These are phyloP conservation scores for Cydia strobilella DNA, from an alignment of 1,140 invertebrate species.

Conservation along the genomic window DNA sequence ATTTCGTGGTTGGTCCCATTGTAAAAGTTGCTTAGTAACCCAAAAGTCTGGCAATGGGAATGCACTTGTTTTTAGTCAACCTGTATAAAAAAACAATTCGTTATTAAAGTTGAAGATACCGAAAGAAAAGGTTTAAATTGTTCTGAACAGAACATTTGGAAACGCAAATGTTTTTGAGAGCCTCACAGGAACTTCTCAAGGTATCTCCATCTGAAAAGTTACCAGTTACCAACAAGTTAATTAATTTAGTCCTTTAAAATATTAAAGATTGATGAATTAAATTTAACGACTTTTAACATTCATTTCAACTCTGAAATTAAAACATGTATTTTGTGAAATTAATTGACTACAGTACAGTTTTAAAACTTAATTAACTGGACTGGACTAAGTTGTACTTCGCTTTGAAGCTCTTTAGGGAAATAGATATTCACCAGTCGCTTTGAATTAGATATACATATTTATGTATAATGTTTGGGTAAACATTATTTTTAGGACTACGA, in stretches of 20 bases:
- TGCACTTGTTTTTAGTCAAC: no score
- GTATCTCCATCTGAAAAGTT: neutral
- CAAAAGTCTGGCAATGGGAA: no score
- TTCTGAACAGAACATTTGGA: neutral
- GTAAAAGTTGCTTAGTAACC: no score
- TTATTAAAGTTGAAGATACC: slow-evolving; percentile 16
- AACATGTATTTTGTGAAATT: slow-evolving; percentile 5
- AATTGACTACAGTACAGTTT: neutral
- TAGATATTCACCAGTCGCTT: neutral
- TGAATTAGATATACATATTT: no score
- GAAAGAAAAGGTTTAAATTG: slow-evolving; percentile 1
- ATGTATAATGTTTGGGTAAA: no score
- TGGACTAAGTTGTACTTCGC: neutral
- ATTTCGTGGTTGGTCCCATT: no score
- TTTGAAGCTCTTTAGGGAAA: neutral
- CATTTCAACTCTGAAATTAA: slow-evolving; percentile 35
- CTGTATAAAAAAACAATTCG: slow-evolving; percentile 30
- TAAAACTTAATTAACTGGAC: neutral
- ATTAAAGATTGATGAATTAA: slow-evolving; percentile 28
- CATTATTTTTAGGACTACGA: no score
- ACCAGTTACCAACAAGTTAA: neutral
- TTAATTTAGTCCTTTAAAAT: slow-evolving; percentile 30
- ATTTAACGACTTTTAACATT: slow-evolving; percentile 46
- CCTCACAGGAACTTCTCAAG: neutral
- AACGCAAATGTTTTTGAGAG: slow-evolving; percentile 8